Evolutionary conservation across 2,888 invertebrate species (phyloP), one percentile per base, ranked within the genome.

Genomic region (Scelioninae gen. 1): DNA sequence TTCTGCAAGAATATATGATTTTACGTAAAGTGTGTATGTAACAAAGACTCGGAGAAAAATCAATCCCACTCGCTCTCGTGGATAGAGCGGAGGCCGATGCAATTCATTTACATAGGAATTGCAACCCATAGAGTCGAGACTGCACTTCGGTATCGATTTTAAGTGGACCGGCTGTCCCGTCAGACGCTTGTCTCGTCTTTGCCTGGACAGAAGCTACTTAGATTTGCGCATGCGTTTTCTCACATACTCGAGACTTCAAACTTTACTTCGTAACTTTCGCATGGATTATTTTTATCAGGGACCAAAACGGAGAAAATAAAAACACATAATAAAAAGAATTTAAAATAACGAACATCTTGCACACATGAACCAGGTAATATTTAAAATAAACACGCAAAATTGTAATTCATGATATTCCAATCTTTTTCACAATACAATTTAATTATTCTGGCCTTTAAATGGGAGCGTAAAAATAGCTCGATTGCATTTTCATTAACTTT

Each of bases 51-150:
- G 56, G 78, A 77, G 86, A 89, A 90, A 88, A 88, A 88, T 88
- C 87, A 87, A 88, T 88, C 85, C 85, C 77, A 80, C 47, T 40
- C 47, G 69, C 5, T 16, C 16, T 53, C 32, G n/a, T 47, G 43
- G 45, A 58, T 45, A 34, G 62, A 62, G 43, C 15, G 75, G n/a
- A n/a, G n/a, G n/a, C n/a, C 86, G 86, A 86, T 90, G 90, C 90
- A 91, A 92, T 92, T 91, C 90, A 91, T 91, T 91, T 92, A 91
- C 91, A 92, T 91, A 87, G 89, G 90, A 91, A 92, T 91, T 89
- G 89, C 90, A 90, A 88, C 86, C 90, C 85, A 85, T 87, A 88
- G 88, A 90, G 88, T 88, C 84, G 82, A 86, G 88, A 88, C 88
- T 89, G 89, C 89, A 89, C 86, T 88, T 86, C 86, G 88, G 89